phyloP scores from a whole-genome alignment of 2,888 invertebrate species.

The Eupeodes latifasciatus region DNA sequence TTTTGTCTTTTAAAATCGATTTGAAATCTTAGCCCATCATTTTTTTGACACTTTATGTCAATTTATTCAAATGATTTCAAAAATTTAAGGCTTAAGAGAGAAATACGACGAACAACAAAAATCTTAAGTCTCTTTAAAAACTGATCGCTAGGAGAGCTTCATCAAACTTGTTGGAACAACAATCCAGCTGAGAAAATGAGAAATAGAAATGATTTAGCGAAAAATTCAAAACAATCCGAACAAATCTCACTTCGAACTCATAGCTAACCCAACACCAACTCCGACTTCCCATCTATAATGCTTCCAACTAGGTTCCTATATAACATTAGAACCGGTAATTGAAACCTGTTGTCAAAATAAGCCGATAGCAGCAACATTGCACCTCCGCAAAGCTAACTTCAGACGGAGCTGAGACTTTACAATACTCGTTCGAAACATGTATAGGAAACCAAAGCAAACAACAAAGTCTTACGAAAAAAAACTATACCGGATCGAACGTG shows the following conservation, averaged over 20 bases:
- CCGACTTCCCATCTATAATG: background rate
- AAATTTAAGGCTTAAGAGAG: background rate
- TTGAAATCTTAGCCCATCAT: too few species aligned
- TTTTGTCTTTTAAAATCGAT: too few species aligned
- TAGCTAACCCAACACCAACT: background rate
- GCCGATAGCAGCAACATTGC: background rate
- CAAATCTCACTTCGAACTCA: background rate
- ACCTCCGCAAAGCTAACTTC: slow-evolving; percentile 23
- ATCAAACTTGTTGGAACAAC: slow-evolving; percentile 12
- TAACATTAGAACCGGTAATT: slow-evolving; percentile 40
- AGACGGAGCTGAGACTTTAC: slow-evolving; percentile 31
- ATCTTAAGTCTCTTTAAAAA: background rate
- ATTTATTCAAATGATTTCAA: too few species aligned
- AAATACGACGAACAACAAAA: background rate
- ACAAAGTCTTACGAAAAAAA: background rate
- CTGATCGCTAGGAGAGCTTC: background rate
- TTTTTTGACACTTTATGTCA: too few species aligned
- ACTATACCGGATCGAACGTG: slow-evolving; percentile 70
- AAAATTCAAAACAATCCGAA: background rate
- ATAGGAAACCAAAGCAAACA: slow-evolving; percentile 42
- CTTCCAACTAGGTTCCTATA: background rate
- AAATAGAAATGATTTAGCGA: background rate
- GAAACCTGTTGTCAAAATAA: slow-evolving; percentile 61
- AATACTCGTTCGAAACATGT: background rate
- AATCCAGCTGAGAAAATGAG: background rate